These are phyloP conservation scores for Eidolon helvum DNA, from an alignment of 2,113 vertebrate species.

Conservation along the genomic window DNA sequence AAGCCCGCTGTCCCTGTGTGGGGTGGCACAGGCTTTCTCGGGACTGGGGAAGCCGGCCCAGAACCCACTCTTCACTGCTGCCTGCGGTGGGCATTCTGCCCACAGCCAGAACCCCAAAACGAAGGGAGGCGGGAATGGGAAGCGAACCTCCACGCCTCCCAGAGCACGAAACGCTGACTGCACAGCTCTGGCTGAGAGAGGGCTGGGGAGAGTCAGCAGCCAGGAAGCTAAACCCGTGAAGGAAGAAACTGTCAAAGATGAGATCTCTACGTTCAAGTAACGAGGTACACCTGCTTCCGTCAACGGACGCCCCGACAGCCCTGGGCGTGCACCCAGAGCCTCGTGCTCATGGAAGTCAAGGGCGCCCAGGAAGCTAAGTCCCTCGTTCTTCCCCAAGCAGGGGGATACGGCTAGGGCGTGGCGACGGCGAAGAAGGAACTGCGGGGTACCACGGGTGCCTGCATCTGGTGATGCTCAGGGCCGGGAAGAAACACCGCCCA, in stretches of 20 bases:
- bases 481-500: accelerated
- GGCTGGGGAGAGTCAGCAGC: neutral
- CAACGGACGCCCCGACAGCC: neutral
- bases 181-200: too few species aligned
- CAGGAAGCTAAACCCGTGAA: too few species aligned
- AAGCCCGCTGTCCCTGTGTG: neutral
- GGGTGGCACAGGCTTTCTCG: neutral
- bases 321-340: neutral
- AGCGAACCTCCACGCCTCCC: neutral
- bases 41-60: neutral
- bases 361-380: neutral
- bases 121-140: neutral
- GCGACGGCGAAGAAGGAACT: too few species aligned
- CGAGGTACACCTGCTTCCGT: neutral
- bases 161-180: neutral
- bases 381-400: neutral
- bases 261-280: neutral
- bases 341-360: accelerated
- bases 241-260: neutral
- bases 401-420: neutral
- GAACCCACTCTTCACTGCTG: neutral
- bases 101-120: neutral
- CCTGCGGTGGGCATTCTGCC: neutral
- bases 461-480: too few species aligned
- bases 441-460: neutral